These are phyloP conservation scores for Gasteruption jaculator DNA, from an alignment of 2,888 invertebrate genomes.

Conservation along the genomic window DNA sequence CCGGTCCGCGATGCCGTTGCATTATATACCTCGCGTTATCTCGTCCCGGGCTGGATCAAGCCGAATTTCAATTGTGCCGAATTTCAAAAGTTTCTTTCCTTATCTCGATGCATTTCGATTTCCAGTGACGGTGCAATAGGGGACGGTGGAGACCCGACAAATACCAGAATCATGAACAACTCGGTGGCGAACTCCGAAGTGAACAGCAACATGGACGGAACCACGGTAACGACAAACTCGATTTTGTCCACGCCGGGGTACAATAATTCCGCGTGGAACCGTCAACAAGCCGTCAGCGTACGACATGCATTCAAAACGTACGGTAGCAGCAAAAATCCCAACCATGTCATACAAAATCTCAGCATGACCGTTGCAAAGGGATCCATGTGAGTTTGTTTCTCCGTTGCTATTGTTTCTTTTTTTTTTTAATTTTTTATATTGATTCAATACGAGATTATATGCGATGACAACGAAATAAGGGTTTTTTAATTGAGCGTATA, in stretches of 20 bases:
- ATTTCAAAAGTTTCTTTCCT: too few relatives aligned
- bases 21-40: too few relatives aligned
- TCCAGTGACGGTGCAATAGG: slow-evolving; percentile 51
- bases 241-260: slow-evolving; percentile 45
- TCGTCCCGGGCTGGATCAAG: too few relatives aligned
- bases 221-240: slow-evolving; percentile 31
- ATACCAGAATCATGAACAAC: slow-evolving; percentile 37
- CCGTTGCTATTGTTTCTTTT: too few relatives aligned
- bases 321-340: slow-evolving; percentile 81
- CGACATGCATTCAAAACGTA: slow-evolving; percentile 86
- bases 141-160: slow-evolving; percentile 44
- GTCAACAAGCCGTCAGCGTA: slow-evolving; percentile 83
- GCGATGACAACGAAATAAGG: neutral
- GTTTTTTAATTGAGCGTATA: too few relatives aligned
- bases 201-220: slow-evolving; percentile 30
- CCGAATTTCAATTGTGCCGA: too few relatives aligned
- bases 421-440: slow-evolving; percentile 1
- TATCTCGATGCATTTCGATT: slow-evolving; percentile 31
- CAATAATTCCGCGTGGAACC: slow-evolving; percentile 55
- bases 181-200: slow-evolving; percentile 40
- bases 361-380: slow-evolving; percentile 93
- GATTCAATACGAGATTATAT: neutral
- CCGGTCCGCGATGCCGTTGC: too few relatives aligned
- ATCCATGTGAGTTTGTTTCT: slow-evolving; percentile 94
- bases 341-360: slow-evolving; percentile 82